These are phyloP conservation scores for Fulmarus glacialis DNA, from an alignment of 2,113 vertebrate genomes.

Conservation along the genomic window DNA sequence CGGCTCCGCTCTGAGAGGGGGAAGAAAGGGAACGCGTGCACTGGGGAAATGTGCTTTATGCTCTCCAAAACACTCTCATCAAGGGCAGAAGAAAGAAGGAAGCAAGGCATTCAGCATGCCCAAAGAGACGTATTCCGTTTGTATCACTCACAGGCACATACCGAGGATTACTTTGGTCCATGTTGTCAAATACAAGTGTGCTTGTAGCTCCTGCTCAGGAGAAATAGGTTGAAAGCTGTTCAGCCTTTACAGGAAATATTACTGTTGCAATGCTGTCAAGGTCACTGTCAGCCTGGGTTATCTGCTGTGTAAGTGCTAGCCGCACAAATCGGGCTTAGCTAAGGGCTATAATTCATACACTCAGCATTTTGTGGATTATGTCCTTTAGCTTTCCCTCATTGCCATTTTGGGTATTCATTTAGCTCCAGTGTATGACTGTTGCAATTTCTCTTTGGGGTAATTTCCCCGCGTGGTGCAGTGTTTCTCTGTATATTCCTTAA, in stretches of 20 bases:
- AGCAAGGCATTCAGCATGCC: background rate
- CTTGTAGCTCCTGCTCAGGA: slow-evolving; percentile 12
- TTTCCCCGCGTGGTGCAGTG: background rate
- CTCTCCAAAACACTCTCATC: background rate
- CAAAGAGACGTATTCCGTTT: background rate
- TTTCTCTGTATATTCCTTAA: background rate
- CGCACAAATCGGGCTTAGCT: slow-evolving; percentile 17
- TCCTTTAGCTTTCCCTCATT: background rate
- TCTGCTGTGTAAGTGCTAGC: slow-evolving; percentile 17
- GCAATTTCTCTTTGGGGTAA: background rate
- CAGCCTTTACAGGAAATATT: slow-evolving; percentile 40
- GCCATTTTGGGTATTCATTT: background rate
- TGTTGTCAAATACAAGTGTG: rapidly evolving
- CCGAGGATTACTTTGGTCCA: background rate
- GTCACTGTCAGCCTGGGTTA: slow-evolving; percentile 54
- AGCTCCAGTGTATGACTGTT: background rate
- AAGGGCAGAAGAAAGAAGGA: background rate
- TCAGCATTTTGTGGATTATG: slow-evolving; percentile 4
- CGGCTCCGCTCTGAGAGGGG: background rate
- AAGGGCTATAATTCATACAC: background rate
- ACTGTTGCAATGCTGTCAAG: slow-evolving; percentile 38
- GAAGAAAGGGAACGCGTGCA: background rate
- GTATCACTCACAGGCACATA: background rate
- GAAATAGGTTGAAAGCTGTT: slow-evolving; percentile 2
- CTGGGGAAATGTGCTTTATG: background rate